Evolutionary conservation across 2,113 vertebrate genomes (phyloP).

Genomic region (Oreochromis tanganicae): DNA sequence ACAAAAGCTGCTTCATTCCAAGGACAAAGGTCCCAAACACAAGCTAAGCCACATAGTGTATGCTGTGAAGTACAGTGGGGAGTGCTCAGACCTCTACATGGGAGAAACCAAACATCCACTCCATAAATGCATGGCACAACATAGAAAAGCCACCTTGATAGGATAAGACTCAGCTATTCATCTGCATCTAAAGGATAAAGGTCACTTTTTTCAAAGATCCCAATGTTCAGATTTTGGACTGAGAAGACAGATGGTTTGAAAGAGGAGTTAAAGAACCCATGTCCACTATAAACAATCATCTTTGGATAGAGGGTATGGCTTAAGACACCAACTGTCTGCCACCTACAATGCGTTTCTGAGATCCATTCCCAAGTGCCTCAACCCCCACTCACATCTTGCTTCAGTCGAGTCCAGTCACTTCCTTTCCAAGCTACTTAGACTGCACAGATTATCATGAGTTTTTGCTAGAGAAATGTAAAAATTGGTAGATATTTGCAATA

Average conservation of each 20-base stretch:
- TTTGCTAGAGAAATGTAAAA: background rate
- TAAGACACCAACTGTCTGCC: background rate
- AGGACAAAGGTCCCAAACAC: background rate
- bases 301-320: background rate
- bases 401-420: background rate
- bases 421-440: background rate
- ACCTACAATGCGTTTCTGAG: background rate
- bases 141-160: background rate
- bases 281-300: background rate
- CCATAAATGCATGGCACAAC: background rate
- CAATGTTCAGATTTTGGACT: background rate
- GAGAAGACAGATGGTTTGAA: background rate
- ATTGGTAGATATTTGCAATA: background rate
- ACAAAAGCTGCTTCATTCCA: background rate
- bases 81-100: background rate
- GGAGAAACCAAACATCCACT: background rate
- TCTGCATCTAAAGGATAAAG: background rate
- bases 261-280: background rate
- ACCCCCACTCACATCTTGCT: background rate
- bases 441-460: background rate
- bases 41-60: background rate
- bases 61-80: background rate
- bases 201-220: background rate
- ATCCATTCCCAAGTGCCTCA: background rate
- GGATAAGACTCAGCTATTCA: background rate